These are phyloP conservation scores for Bombus turneri DNA, from an alignment of 1,140 invertebrate species.

Conservation along the genomic window DNA sequence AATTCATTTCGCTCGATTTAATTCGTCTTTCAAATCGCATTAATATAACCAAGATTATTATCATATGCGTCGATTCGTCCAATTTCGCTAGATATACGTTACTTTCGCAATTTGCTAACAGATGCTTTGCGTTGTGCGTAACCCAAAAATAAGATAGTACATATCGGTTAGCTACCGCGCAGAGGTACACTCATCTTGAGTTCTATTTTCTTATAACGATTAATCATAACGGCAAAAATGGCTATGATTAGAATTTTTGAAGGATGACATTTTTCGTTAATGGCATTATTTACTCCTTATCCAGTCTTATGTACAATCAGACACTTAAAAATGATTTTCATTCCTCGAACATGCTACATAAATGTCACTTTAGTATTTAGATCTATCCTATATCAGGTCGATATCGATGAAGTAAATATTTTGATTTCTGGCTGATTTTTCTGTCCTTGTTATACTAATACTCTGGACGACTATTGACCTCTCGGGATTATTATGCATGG, in stretches of 20 bases:
- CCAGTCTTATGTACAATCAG: too few species aligned
- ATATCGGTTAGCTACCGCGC: slow-evolving; percentile 3
- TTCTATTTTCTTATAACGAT: slow-evolving; percentile 51
- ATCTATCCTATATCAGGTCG: background rate
- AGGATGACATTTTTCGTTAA: background rate
- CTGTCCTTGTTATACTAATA: slow-evolving; percentile 14
- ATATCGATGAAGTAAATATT: background rate
- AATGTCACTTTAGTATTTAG: background rate
- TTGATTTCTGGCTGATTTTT: background rate
- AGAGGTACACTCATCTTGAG: background rate
- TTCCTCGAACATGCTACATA: background rate
- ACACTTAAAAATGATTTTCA: background rate
- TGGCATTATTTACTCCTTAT: background rate
- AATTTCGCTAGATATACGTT: background rate
- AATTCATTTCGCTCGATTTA: background rate
- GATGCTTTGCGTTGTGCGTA: slow-evolving; percentile 46
- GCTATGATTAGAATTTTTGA: slow-evolving; percentile 32
- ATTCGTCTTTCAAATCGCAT: background rate
- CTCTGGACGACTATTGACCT: slow-evolving; percentile 67
- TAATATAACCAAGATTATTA: background rate
- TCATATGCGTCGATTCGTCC: background rate
- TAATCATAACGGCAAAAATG: slow-evolving; percentile 36
- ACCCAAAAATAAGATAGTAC: slow-evolving; percentile 56
- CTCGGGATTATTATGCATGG: slow-evolving; percentile 45
- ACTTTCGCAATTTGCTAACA: slow-evolving; percentile 53